Evolutionary conservation across 2,888 invertebrate species (phyloP).

Genomic region (Tenthredo mesomela): DNA sequence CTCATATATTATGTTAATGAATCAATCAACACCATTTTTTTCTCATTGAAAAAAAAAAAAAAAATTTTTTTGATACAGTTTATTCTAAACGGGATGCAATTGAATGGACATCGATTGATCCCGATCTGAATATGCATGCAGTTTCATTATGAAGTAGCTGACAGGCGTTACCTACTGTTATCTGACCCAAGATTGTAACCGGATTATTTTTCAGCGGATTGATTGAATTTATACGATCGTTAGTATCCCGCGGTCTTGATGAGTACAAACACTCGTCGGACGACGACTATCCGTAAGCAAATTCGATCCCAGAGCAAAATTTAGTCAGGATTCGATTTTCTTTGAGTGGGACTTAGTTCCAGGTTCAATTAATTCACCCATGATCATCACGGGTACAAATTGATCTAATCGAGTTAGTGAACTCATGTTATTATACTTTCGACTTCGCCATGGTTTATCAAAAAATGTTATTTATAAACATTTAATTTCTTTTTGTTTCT

Average conservation of each 20-base stretch:
- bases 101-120: neutral
- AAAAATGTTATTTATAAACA: neutral
- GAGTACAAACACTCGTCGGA: conserved; percentile 43
- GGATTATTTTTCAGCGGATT: conserved; percentile 5
- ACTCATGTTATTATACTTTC: neutral
- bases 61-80: neutral
- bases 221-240: neutral
- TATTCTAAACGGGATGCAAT: neutral
- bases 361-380: conserved; percentile 25
- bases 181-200: neutral
- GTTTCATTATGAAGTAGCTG: neutral
- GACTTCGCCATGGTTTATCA: neutral
- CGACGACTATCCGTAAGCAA: conserved; percentile 41
- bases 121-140: neutral
- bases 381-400: conserved; percentile 22
- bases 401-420: neutral
- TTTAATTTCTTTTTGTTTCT: neutral
- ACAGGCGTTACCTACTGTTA: neutral
- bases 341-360: conserved; percentile 43
- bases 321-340: conserved; percentile 49
- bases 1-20: neutral
- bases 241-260: neutral
- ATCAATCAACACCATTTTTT: neutral
- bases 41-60: neutral
- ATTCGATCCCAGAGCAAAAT: conserved; percentile 39